Base-by-base conservation (phyloP, 2,113 vertebrate genomes). In the Sigmodon hispidus region DNA sequence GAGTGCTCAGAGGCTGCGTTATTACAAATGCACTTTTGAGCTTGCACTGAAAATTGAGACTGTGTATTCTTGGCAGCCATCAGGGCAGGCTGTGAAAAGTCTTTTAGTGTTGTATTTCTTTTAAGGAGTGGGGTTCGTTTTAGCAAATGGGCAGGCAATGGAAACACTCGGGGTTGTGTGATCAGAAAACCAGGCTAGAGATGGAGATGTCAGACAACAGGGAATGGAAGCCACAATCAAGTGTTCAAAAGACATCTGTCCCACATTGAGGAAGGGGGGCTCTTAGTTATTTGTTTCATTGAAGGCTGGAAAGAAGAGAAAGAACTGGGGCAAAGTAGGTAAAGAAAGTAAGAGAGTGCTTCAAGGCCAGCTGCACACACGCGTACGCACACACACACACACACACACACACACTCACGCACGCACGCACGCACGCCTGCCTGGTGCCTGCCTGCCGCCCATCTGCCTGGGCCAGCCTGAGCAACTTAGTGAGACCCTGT, bases 31-130 rank as follows among this genome's bases (percentile, higher is more conserved):
- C 92, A 89, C 90, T 77, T 83, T 94, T 93, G 95, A 96, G 90
- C 94, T 97, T 92, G 90, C 92, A 95, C 70, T 96, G 96, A 94
- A 95, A 92, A 95, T 87, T 84, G 90, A 94, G 90, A 77, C 93
- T 94, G 93, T 90, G 96, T 91, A 94, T 89, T 91, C 96, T 93
- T 97, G 96, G 94, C 96, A 97, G 94, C 75, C n/a, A 0, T n/a
- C 24, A 31, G 72, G 81, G 86, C 61, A 94, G 95, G 90, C 94
- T 90, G 88, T 77, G 95, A 96, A 97, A 96, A 93, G 86, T 96
- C 87, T 84, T 70, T 94, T 22, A n/a, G 24, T 0, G 5, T 63
- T 67, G 92, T 45, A 84, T 90, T 87, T 90, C 36, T 73, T 94
- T 87, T 69, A 80, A 91, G 69, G 59, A 91, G 79, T 7, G 7